Evolutionary conservation across 1,140 invertebrate genomes (phyloP).

Genomic region (Yoshiicerus persimilis): DNA sequence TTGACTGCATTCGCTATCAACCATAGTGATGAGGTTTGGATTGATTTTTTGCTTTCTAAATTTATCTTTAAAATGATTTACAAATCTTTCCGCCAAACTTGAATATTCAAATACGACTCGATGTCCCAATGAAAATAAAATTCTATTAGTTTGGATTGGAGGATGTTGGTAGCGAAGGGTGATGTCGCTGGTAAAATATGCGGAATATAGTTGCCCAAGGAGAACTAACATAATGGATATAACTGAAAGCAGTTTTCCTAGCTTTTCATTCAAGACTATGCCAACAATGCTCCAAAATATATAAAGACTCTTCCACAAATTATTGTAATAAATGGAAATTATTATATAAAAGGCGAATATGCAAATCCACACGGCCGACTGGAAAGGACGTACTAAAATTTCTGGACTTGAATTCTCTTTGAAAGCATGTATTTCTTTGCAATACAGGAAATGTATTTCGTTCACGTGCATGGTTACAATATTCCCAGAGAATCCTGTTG

Average conservation of each 20-base stretch:
- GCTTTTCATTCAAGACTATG: background rate
- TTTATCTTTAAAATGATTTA: background rate
- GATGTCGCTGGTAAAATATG: background rate
- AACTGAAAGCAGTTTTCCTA: background rate
- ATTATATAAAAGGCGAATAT: background rate
- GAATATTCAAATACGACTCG: background rate
- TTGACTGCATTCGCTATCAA: background rate
- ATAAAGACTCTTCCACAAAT: background rate
- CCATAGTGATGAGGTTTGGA: background rate
- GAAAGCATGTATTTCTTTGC: background rate
- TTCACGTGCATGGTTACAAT: background rate
- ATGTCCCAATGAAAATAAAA: background rate
- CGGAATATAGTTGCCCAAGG: background rate
- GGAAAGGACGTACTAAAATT: background rate
- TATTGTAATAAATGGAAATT: background rate
- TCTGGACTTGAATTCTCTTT: background rate
- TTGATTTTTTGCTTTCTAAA: background rate
- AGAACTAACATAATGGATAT: background rate
- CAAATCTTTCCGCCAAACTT: background rate
- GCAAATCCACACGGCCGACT: background rate
- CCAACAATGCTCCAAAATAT: background rate
- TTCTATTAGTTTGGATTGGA: background rate
- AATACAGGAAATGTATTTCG: background rate
- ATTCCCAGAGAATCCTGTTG: background rate
- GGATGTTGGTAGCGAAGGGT: background rate